Base-by-base conservation (phyloP, 2,797 vertebrate species). In the Sciurus carolinensis region DNA sequence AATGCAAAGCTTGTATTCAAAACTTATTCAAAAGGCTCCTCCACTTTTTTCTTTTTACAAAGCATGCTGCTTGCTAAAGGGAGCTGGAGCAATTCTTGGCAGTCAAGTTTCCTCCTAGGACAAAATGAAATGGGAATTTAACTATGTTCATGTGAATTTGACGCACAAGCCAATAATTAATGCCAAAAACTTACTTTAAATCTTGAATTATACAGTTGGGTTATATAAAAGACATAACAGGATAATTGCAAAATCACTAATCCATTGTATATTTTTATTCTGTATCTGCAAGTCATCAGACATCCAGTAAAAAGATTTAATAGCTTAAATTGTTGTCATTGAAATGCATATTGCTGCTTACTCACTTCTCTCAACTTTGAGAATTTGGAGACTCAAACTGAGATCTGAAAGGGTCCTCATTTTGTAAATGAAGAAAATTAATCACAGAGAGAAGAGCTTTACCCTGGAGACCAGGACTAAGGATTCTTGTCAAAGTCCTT, bases 141-240 rank as follows among this genome's bases (percentile, higher is more conserved):
- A 94, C 84, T 91, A 59, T 87, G 75, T 97, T 94, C 72, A 76
- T 90, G 73, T n/a, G 89, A 94, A 96, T 96, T 69, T 96, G 91
- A 93, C 92, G 87, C 73, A 62, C 84, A 97, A 97, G 87, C 92
- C 93, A 95, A 87, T 95, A 95, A 94, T 93, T 95, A 95, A 97
- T 94, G 79, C 79, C 90, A 57, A 80, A 95, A 97, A 36, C 84
- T 88, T 75, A 87, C 93, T 96, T 96, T 73, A 95, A 94, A 36
- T 96, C 86, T 93, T 59, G 73, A 96, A 97, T 97, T 95, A 83
- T 66, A 92, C 80, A 85, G 76, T 91, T 97, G 95, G 67, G 57
- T 96, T 93, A 76, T 76, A 73, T 92, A 96, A 95, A 94, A 95
- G 67, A 83, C 96, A 59, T 94, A 81, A 83, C 59, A 83, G 39